Evolutionary conservation across 2,113 vertebrate genomes (phyloP).

Genomic region (Chrysochloris asiatica): DNA sequence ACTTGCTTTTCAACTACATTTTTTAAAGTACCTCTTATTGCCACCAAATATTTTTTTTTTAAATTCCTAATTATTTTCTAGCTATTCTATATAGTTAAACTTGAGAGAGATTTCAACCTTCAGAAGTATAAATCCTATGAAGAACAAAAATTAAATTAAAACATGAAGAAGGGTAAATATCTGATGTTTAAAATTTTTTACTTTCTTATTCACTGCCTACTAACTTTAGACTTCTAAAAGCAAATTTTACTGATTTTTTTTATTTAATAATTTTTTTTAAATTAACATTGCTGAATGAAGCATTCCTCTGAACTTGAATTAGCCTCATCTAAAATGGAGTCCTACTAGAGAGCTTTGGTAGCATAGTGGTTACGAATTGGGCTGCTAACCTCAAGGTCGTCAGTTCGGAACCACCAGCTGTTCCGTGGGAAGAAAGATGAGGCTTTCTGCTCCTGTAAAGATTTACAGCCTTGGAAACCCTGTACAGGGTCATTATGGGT

Average conservation of each 20-base stretch:
- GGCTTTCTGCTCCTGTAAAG: too few species aligned
- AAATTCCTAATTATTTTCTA: background rate
- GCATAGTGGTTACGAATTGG: background rate
- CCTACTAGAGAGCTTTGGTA: too few species aligned
- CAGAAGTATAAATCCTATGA: background rate
- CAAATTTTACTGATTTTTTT: constrained; percentile 27
- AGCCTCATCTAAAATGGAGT: background rate
- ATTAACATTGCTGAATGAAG: constrained; percentile 4
- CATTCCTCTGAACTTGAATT: background rate
- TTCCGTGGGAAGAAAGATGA: background rate
- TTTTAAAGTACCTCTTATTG: constrained; percentile 48
- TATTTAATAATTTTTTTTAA: constrained; percentile 33
- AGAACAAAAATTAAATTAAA: constrained; percentile 47
- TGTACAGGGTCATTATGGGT: too few species aligned
- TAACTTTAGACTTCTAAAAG: constrained; percentile 48
- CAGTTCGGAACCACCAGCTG: background rate
- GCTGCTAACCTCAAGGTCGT: background rate
- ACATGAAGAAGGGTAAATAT: background rate
- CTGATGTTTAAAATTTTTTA: background rate
- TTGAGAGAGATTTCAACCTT: constrained; percentile 1
- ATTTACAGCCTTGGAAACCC: too few species aligned
- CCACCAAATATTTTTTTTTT: background rate
- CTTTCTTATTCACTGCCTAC: constrained; percentile 19
- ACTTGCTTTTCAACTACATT: background rate
- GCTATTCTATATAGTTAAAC: constrained; percentile 10